These are phyloP conservation scores for Eristalinus aeneus DNA, from an alignment of 2,888 invertebrate species.

Conservation along the genomic window DNA sequence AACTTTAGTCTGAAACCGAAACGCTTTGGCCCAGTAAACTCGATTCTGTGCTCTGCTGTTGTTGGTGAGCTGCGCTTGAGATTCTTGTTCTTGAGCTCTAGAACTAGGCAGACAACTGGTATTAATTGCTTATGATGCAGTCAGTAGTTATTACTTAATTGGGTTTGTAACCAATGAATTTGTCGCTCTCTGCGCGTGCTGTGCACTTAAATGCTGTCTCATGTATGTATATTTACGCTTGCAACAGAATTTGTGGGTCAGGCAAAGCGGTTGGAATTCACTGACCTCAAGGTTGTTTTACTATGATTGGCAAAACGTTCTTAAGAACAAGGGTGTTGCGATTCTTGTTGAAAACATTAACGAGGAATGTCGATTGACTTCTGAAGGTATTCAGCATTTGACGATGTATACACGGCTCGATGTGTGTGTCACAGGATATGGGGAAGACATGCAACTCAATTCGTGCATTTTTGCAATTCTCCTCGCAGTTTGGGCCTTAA, in stretches of 20 bases:
- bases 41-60: conserved; percentile 26
- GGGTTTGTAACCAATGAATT: background rate
- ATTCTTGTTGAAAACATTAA: too few species aligned
- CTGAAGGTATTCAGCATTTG: too few species aligned
- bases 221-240: background rate
- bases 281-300: background rate
- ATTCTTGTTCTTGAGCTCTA: conserved; percentile 32
- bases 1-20: conserved; percentile 50
- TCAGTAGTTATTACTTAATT: conserved; percentile 51
- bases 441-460: too few species aligned
- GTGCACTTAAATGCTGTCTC: background rate
- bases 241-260: background rate
- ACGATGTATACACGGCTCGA: too few species aligned
- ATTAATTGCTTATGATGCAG: conserved; percentile 42
- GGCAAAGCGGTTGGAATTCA: background rate
- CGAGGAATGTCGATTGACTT: too few species aligned
- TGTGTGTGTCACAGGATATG: too few species aligned
- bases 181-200: background rate
- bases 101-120: conserved; percentile 28
- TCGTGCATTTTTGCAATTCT: too few species aligned
- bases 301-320: background rate
- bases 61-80: background rate
- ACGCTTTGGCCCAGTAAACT: conserved; percentile 59
- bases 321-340: too few species aligned
- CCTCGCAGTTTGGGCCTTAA: too few species aligned